A percentile compares a stretch with the other conserved stretches of the same genome.
Conservation (phyloP, 1,140 invertebrate genomes). For the Rhopalosiphum padi region DNA sequence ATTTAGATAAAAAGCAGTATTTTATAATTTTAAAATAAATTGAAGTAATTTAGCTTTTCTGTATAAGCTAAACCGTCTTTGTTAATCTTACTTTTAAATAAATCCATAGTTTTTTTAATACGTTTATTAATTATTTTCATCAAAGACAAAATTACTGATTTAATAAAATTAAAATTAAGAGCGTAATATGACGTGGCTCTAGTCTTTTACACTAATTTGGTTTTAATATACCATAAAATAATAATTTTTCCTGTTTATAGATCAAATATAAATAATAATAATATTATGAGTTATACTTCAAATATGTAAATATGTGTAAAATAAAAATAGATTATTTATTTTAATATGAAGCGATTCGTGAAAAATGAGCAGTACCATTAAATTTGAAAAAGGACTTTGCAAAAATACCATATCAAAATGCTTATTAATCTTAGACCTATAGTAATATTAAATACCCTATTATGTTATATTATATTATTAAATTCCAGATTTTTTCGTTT, state of each 20-base stretch:
- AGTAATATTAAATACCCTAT: too few species aligned
- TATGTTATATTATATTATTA: not conserved
- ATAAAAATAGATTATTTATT: not conserved
- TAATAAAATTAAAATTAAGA: not conserved
- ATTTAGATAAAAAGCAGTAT: not conserved
- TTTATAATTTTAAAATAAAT: not conserved
- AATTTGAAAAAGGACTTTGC: not conserved
- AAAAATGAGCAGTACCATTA: not conserved
- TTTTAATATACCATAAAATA: not conserved
- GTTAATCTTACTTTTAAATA: not conserved
- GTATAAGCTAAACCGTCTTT: not conserved
- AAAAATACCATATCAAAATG: not conserved
- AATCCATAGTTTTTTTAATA: not conserved
- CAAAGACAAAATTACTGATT: not conserved
- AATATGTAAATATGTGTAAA: not conserved
- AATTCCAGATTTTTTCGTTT: not conserved
- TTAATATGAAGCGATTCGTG: not conserved
- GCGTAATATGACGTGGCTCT: not conserved
- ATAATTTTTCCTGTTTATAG: not conserved
- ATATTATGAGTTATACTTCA: not conserved
- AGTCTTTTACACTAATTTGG: not conserved
- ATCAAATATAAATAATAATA: not conserved
- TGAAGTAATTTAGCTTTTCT: not conserved
- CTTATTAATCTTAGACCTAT: too few species aligned
- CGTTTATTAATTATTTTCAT: not conserved